Evolutionary conservation across 2,113 vertebrate genomes (phyloP), one percentile per base, ranked within the genome.

Genomic region (Coregonus clupeaformis): DNA sequence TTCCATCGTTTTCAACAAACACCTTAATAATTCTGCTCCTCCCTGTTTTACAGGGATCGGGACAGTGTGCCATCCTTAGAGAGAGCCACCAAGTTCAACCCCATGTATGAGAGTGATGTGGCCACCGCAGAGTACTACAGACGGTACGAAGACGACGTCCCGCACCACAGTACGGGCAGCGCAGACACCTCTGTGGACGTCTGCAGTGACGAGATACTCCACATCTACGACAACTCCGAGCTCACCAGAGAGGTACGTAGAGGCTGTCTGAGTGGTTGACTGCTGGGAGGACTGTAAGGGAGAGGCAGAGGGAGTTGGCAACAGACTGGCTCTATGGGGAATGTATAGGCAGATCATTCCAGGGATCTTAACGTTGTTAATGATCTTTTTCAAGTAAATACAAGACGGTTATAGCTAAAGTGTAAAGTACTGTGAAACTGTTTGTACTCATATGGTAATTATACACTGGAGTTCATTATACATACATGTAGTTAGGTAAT

Each of bases 81-180:
- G 82, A 92, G 92, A 1, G 93, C 93, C 69, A 89, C 93, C 49
- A 96, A 95, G 82, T 94, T 94, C 82, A 94, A 96, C 80, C 92
- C 92, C 0, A 91, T 88, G 87, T 96, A 91, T 16, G 94, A 96
- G 79, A 93, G 93, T 47, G 94, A 94, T 14, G 71, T 76, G 0
- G 89, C 88, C 36, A 89, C 89, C 0, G 89, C 92, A 47, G 94
- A 92, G 68, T 93, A 91, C 76, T 94, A 92, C 80, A 91, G 90
- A 18, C 91, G 92, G 69, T 94, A 85, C 6, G 81, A 92, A 24
- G 90, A 94, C 3, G 88, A 88, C 27, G 66, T 70, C 12, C 89
- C 93, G 0, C 92, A 90, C 71, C 90, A 87, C 74, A 92, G 91
- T 80, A 91, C 89, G 1, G 84, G 87, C 69, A 88, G 90, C 24